These are phyloP conservation scores for Hypolimnas misippus DNA, from an alignment of 2,888 invertebrate genomes.

Conservation along the genomic window DNA sequence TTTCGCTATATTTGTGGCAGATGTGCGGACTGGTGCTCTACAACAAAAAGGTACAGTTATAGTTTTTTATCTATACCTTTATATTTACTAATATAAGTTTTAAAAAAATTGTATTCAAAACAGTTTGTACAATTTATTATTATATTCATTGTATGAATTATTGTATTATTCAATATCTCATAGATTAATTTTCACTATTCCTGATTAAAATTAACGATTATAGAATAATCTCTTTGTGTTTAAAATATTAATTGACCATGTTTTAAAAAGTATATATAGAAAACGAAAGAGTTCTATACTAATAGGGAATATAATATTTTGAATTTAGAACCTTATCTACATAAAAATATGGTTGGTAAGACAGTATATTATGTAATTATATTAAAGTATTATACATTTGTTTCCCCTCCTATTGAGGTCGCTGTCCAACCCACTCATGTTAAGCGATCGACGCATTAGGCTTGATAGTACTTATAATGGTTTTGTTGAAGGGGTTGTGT, in stretches of 20 bases:
- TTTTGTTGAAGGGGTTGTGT: constrained; percentile 28
- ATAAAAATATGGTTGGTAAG: not conserved
- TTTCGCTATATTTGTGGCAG: constrained; percentile 59
- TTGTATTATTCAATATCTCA: too few species aligned
- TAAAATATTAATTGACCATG: too few species aligned
- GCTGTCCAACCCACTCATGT: constrained; percentile 23
- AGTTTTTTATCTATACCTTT: not conserved
- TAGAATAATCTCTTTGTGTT: too few species aligned
- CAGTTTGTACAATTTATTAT: too few species aligned
- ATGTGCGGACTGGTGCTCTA: constrained; percentile 63
- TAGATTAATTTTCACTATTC: too few species aligned
- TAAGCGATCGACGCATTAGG: constrained; percentile 26
- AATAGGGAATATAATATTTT: too few species aligned
- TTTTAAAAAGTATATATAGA: too few species aligned
- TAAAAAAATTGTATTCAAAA: not conserved
- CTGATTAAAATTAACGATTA: too few species aligned
- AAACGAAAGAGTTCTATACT: too few species aligned
- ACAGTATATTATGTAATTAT: constrained; percentile 6
- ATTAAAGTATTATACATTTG: constrained; percentile 1
- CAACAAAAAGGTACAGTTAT: constrained; percentile 59
- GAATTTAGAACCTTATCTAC: too few species aligned
- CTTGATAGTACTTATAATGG: constrained; percentile 28
- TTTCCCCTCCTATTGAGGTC: constrained; percentile 18
- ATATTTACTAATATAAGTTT: not conserved
- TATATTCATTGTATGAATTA: too few species aligned